Conservation (phyloP, 1,140 invertebrate genomes). For the Megathymus violae region DNA sequence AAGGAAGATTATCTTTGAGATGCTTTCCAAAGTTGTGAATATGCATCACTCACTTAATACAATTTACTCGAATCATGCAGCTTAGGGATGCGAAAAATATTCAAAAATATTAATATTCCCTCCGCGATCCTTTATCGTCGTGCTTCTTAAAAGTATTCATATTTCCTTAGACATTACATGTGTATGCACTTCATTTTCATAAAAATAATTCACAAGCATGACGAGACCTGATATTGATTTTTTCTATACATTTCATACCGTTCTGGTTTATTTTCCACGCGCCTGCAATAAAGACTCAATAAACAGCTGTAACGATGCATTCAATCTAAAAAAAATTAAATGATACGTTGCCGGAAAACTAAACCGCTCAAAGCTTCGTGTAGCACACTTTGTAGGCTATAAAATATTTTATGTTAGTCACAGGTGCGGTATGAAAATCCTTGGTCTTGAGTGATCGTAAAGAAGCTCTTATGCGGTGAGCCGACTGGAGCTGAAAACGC, state of each 20-base stretch:
- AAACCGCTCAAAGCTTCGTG: slow-evolving; percentile 53
- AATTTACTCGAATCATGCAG: slow-evolving; percentile 1
- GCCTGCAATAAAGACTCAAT: slow-evolving; percentile 8
- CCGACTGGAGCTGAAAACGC: slow-evolving; percentile 6
- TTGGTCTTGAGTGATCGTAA: slow-evolving; percentile 54
- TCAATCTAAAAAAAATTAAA: slow-evolving; percentile 35
- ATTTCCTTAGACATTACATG: not conserved
- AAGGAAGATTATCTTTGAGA: slow-evolving; percentile 16
- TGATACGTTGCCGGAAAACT: slow-evolving; percentile 53
- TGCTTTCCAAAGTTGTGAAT: slow-evolving; percentile 1
- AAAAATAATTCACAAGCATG: not conserved
- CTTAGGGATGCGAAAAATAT: not conserved
- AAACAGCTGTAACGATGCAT: slow-evolving; percentile 18
- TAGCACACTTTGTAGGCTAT: slow-evolving; percentile 58
- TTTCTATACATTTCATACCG: not conserved
- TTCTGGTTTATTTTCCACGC: not conserved
- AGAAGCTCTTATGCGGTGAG: slow-evolving; percentile 50
- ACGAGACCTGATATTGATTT: not conserved
- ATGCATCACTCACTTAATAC: slow-evolving; percentile 1
- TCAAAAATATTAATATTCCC: not conserved
- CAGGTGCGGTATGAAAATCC: slow-evolving; percentile 64
- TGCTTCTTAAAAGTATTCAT: not conserved
- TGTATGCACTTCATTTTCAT: not conserved
- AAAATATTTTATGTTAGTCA: slow-evolving; percentile 69
- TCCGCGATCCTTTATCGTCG: no score